Percentiles rank a stretch among this genome's conserved stretches.
Evolutionary conservation across 1,140 invertebrate species (phyloP).

Genomic region (Nymphalis io): DNA sequence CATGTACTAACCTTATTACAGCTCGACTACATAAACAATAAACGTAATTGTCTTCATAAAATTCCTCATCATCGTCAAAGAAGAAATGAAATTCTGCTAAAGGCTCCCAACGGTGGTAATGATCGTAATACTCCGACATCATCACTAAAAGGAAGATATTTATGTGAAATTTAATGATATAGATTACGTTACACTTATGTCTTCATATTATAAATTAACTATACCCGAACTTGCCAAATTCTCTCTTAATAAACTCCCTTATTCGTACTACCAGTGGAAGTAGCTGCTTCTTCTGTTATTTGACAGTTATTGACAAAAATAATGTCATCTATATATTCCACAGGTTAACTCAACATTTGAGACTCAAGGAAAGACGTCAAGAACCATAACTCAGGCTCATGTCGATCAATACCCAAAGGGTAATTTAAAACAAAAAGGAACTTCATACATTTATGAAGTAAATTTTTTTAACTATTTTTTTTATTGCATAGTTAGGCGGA

Average conservation of each 20-base stretch:
- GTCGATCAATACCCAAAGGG: no score
- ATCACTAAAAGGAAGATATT: conserved; percentile 40
- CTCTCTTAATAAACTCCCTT: conserved; percentile 19
- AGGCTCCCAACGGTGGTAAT: conserved; percentile 74
- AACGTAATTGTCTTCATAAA: conserved; percentile 66
- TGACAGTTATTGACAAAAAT: conserved; percentile 9
- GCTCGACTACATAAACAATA: conserved; percentile 77
- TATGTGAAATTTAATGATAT: background rate
- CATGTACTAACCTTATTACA: conserved; percentile 60
- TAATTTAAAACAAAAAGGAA: no score
- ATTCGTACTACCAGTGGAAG: no score
- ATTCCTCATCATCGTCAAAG: conserved; percentile 51
- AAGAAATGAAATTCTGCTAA: conserved; percentile 77
- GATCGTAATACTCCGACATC: conserved; percentile 73
- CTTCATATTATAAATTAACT: conserved; percentile 11
- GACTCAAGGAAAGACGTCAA: no score
- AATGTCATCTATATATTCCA: conserved; percentile 11
- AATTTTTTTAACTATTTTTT: no score
- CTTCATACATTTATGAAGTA: no score
- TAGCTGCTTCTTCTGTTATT: background rate
- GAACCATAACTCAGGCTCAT: no score
- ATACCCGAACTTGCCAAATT: background rate
- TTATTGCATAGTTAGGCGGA: no score
- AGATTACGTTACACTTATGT: background rate
- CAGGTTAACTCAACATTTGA: background rate